phyloP scores from a whole-genome alignment of 2,888 invertebrate species.

The Caenorhabditis sulstoni region DNA sequence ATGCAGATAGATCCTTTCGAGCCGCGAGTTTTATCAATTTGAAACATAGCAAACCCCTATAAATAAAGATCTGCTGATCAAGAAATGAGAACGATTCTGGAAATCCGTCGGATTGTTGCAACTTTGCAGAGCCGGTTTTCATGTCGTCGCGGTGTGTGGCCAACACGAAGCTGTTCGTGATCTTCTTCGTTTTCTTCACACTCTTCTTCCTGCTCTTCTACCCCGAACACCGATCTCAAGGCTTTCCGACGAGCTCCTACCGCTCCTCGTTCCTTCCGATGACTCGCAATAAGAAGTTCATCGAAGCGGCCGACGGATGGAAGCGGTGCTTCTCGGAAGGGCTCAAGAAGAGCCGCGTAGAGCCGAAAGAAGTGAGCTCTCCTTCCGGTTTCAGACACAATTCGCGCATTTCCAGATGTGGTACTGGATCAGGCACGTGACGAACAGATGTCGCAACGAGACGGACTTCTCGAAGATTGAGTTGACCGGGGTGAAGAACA shows the following conservation, averaged over 20 bases:
- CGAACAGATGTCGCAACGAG: constrained; percentile 39
- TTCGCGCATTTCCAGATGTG: constrained; percentile 36
- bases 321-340: constrained; percentile 27
- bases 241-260: neutral
- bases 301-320: constrained; percentile 43
- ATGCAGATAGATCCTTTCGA: no score
- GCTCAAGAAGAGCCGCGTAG: constrained; percentile 38
- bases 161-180: constrained; percentile 24
- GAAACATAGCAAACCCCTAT: no score
- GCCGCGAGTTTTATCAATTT: no score
- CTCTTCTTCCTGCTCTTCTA: constrained; percentile 30
- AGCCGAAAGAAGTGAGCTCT: constrained; percentile 40
- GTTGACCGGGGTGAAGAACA: constrained; percentile 52
- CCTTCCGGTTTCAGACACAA: neutral
- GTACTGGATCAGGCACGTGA: constrained; percentile 32
- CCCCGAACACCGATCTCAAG: constrained; percentile 16
- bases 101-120: neutral
- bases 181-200: constrained; percentile 29
- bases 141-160: constrained; percentile 19
- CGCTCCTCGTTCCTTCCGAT: constrained; percentile 29
- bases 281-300: constrained; percentile 27
- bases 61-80: no score
- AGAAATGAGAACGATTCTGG: no score
- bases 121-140: constrained; percentile 20
- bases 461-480: constrained; percentile 42